A percentile compares a stretch with the other conserved stretches of the same genome.
Conservation (phyloP, 2,888 invertebrate genomes). For the Euzophera pinguis region DNA sequence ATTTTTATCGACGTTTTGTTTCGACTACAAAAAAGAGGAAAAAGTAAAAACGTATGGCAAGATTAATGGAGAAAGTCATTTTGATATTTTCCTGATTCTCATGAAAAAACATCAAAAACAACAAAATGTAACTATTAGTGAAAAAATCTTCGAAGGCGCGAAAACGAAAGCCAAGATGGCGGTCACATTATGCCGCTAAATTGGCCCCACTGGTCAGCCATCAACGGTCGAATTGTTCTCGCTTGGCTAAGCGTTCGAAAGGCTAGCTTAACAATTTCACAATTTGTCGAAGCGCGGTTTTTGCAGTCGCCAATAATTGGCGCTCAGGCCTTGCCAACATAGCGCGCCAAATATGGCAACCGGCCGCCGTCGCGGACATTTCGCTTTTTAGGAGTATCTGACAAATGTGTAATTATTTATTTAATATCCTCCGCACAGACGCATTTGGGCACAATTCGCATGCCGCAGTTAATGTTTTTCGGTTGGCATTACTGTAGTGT, state of each 20-base stretch:
- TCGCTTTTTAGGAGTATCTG: slow-evolving; percentile 74
- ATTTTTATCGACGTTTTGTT: too few species aligned
- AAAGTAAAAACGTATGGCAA: too few species aligned
- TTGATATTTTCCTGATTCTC: too few species aligned
- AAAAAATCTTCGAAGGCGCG: slow-evolving; percentile 1
- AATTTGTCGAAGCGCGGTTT: slow-evolving; percentile 74
- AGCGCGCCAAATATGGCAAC: slow-evolving; percentile 65
- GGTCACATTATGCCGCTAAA: slow-evolving; percentile 22
- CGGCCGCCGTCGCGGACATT: slow-evolving; percentile 52
- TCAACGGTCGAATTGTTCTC: slow-evolving; percentile 17
- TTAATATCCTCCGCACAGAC: slow-evolving; percentile 64
- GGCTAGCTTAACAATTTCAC: slow-evolving; percentile 71
- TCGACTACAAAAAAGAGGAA: too few species aligned
- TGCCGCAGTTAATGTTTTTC: slow-evolving; percentile 57
- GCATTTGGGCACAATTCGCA: slow-evolving; percentile 72
- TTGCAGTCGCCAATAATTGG: slow-evolving; percentile 70
- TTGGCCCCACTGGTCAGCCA: slow-evolving; percentile 24
- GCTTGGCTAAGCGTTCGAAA: slow-evolving; percentile 33
- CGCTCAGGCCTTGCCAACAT: slow-evolving; percentile 56
- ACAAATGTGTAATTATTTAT: slow-evolving; percentile 80
- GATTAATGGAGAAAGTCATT: too few species aligned
- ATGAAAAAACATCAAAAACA: background rate
- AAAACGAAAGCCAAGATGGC: slow-evolving; percentile 11
- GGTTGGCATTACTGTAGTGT: slow-evolving; percentile 37
- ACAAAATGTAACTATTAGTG: background rate